Evolutionary conservation across 2,888 invertebrate genomes (phyloP).

Genomic region (Drosophila meridionalis): DNA sequence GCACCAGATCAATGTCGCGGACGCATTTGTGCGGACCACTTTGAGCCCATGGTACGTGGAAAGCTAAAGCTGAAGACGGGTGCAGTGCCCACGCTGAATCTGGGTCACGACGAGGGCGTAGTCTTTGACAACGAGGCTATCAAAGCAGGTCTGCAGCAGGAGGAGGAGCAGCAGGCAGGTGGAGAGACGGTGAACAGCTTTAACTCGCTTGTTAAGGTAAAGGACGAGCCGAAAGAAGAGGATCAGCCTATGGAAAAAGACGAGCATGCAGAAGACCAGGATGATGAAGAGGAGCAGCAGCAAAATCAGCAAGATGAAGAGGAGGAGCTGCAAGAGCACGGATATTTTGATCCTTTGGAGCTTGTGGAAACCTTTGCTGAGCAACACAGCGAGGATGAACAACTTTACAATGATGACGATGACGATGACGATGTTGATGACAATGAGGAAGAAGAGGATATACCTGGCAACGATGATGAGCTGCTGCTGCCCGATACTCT

Average conservation of each 20-base stretch:
- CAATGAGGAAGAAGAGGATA: conserved; percentile 34
- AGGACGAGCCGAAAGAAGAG: conserved; percentile 22
- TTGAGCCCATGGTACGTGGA: conserved; percentile 73
- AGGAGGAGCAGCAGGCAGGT: conserved; percentile 13
- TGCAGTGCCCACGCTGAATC: conserved; percentile 78
- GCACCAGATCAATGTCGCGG: conserved; percentile 69
- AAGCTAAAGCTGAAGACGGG: conserved; percentile 74
- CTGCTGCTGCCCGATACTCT: conserved; percentile 41
- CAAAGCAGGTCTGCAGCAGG: conserved; percentile 52
- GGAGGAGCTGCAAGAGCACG: conserved; percentile 34
- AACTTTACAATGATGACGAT: conserved; percentile 14
- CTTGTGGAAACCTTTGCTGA: conserved; percentile 66
- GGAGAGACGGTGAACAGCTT: conserved; percentile 13
- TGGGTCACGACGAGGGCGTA: conserved; percentile 74
- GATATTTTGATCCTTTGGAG: conserved; percentile 68
- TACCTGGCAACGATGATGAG: conserved; percentile 44
- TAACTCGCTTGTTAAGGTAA: conserved; percentile 13
- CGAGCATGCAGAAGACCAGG: conserved; percentile 18
- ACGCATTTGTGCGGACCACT: conserved; percentile 77
- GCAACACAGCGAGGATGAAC: conserved; percentile 43
- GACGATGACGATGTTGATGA: conserved; percentile 24
- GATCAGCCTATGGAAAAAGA: conserved; percentile 17
- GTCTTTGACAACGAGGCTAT: conserved; percentile 71
- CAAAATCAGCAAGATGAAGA: not conserved
- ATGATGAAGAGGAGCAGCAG: conserved; percentile 8